Evolutionary conservation across 2,888 invertebrate species (phyloP).

Genomic region (Cataglyphis altisquamis): DNA sequence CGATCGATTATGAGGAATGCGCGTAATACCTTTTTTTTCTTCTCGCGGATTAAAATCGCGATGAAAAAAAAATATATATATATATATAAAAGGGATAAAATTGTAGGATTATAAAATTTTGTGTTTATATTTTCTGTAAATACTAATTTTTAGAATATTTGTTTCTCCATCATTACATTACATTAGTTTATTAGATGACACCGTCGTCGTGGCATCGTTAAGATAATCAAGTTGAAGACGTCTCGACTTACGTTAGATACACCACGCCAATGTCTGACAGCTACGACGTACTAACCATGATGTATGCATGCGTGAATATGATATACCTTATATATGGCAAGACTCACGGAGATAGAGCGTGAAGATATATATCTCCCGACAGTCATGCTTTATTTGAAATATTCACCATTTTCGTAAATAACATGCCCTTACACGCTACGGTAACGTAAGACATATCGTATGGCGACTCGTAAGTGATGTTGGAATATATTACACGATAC

Average conservation of each 20-base stretch:
- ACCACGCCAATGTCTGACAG: constrained; percentile 66
- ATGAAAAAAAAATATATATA: neutral
- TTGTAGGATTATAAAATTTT: neutral
- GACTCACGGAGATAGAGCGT: constrained; percentile 65
- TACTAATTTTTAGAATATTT: neutral
- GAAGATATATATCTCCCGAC: constrained; percentile 69
- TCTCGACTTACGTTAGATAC: constrained; percentile 51
- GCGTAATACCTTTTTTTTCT: neutral
- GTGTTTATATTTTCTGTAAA: neutral
- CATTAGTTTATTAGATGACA: constrained; percentile 39
- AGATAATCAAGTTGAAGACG: constrained; percentile 57
- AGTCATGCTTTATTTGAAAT: constrained; percentile 75
- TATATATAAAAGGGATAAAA: neutral
- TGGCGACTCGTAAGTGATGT: constrained; percentile 64
- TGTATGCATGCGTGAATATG: constrained; percentile 77
- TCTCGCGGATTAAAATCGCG: neutral
- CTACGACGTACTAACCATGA: constrained; percentile 74
- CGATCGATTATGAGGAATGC: neutral
- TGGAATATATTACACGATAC: constrained; percentile 63
- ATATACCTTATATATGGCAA: constrained; percentile 64
- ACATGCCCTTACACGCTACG: constrained; percentile 63
- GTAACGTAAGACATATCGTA: constrained; percentile 71
- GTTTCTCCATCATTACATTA: constrained; percentile 24
- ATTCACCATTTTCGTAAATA: constrained; percentile 76
- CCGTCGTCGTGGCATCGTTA: constrained; percentile 23